phyloP scores from a whole-genome alignment of 2,113 vertebrate species.

The Bubalus kerabau region DNA sequence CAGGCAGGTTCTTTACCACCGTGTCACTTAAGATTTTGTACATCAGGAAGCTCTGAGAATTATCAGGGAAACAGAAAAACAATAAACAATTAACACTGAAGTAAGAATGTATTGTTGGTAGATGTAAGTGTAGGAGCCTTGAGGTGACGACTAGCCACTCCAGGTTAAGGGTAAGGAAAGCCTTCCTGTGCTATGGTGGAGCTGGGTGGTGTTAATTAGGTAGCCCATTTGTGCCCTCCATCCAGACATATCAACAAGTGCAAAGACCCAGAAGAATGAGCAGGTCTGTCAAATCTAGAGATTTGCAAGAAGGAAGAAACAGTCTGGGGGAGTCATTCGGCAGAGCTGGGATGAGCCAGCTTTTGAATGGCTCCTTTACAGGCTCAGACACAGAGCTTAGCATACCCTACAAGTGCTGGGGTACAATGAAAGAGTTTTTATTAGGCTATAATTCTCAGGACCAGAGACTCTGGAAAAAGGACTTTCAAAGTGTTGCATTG shows the following conservation, averaged over 20 bases:
- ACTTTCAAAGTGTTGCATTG: background rate
- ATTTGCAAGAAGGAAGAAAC: background rate
- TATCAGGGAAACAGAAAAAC: background rate
- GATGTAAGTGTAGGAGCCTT: background rate
- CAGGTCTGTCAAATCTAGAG: background rate
- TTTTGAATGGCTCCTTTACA: background rate
- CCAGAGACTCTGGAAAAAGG: background rate
- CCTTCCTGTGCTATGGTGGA: background rate
- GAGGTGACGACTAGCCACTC: rapidly evolving
- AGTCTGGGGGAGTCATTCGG: too few species aligned
- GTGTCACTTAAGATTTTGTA: background rate
- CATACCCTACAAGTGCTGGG: too few species aligned
- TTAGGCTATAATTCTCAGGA: background rate
- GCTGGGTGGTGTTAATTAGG: background rate
- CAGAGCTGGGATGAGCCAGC: background rate
- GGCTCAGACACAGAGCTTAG: background rate
- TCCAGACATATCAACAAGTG: background rate
- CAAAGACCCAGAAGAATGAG: background rate
- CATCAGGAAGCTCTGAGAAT: background rate
- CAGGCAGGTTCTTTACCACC: background rate
- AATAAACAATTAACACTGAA: background rate
- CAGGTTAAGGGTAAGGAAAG: background rate
- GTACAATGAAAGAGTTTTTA: background rate
- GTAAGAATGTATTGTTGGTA: background rate
- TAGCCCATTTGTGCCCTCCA: rapidly evolving